Percentiles rank a stretch among this genome's conserved stretches.
These are phyloP conservation scores for Boloria selene DNA, from an alignment of 2,888 invertebrate genomes.

Conservation along the genomic window DNA sequence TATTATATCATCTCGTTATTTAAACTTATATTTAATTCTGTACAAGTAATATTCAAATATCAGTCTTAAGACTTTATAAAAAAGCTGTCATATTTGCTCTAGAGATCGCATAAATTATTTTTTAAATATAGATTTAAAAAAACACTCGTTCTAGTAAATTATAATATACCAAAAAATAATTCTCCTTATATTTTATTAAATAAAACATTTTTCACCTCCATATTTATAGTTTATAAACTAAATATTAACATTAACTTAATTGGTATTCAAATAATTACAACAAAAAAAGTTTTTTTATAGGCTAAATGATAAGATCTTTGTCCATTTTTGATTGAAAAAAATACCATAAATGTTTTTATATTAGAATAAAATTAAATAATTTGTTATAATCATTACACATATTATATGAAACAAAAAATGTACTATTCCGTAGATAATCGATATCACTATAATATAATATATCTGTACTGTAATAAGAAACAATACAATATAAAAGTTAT, in stretches of 20 bases:
- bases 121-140: background rate
- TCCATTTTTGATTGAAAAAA: no score
- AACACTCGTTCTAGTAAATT: background rate
- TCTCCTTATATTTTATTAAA: background rate
- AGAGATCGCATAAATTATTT: background rate
- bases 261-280: background rate
- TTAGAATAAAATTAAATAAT: no score
- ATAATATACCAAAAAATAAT: background rate
- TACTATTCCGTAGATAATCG: no score
- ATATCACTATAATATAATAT: no score
- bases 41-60: slow-evolving; percentile 8
- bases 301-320: no score
- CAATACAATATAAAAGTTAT: no score
- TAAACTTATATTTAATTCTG: background rate
- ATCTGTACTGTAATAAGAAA: no score
- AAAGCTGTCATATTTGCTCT: slow-evolving; percentile 9
- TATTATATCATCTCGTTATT: slow-evolving; percentile 7
- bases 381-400: no score
- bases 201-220: background rate
- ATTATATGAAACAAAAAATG: no score
- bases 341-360: no score
- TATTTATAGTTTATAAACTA: background rate
- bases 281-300: background rate
- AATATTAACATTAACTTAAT: background rate
- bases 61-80: slow-evolving; percentile 21